These are phyloP conservation scores for Atrichornis clamosus DNA, from an alignment of 2,113 vertebrate genomes.

Conservation along the genomic window DNA sequence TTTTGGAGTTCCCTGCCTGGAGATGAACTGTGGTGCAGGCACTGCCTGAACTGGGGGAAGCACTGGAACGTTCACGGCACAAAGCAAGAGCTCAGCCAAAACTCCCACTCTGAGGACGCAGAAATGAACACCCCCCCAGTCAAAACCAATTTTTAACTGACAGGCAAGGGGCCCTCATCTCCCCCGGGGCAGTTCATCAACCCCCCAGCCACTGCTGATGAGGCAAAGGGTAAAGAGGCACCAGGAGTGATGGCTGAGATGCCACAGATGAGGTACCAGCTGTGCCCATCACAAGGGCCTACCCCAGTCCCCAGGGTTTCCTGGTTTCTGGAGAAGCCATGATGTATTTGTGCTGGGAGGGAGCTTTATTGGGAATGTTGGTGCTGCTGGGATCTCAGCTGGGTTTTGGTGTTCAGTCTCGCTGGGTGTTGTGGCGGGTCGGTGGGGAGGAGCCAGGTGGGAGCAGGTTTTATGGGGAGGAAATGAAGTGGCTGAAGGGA, in stretches of 20 bases:
- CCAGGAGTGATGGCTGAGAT: neutral
- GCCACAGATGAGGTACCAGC: rapidly evolving
- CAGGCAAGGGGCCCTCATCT: rapidly evolving
- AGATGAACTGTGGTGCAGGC: rapidly evolving
- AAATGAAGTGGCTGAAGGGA: neutral
- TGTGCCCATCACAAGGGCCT: neutral
- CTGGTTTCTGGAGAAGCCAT: neutral
- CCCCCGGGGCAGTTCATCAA: neutral
- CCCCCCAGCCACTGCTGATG: neutral
- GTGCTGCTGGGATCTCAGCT: neutral
- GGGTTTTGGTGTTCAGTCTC: neutral
- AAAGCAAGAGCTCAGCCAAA: neutral
- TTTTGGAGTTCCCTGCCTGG: neutral
- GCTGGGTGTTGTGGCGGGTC: rapidly evolving
- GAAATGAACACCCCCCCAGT: rapidly evolving
- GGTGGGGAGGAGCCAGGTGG: neutral
- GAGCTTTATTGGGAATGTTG: rapidly evolving
- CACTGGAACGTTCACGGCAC: rapidly evolving
- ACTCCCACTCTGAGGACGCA: neutral
- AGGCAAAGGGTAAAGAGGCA: neutral
- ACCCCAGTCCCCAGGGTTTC: neutral
- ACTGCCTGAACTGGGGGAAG: neutral
- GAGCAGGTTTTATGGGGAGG: neutral
- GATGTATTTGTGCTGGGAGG: neutral
- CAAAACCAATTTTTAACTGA: rapidly evolving